Evolutionary conservation across 2,888 invertebrate genomes (phyloP), one percentile per base, ranked within the genome.

Genomic region (Agelastica alni): DNA sequence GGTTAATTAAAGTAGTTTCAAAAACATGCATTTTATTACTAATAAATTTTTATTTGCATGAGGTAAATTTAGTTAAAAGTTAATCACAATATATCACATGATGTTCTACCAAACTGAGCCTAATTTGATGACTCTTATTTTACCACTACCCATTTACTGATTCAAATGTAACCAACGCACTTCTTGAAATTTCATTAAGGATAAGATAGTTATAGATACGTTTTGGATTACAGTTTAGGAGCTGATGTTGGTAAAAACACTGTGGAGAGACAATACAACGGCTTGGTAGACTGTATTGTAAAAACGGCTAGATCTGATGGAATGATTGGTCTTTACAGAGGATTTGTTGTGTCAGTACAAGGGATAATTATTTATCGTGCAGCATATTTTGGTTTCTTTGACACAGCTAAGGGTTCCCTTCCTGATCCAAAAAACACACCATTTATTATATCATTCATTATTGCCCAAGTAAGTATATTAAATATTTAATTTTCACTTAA

Each of bases 311-410:
- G 82, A 71, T 73, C 79, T 36, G 86, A 87, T 70, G 86, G 86
- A 39, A 62, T 81, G 12, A 68, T 79, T 44, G 86, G 86, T 51
- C 75, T 85, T 51, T 87, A 87, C 76, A 76, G 84, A 68, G 86
- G 86, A 18, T 85, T 87, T 70, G 75, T 75, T 58, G 85, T 86
- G 20, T 86, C 85, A 53, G 85, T 86, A 36, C 85, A 86, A 70
- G 85, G 85, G 61, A 85, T 85, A 61, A 78, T 86, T 68, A 84
- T 86, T 67, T 87, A 86, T 73, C 78, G 85, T 65, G 85, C 85
- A 18, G 78, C 84, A 49, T 86, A 86, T 73, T 86, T 86, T 72
- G 86, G 86, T 53, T 79, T 82, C 59, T 80, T 83, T 70, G 86
- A 87, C 69, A 86, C 85, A 10, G 81, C 82, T 59, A 84, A 81